Evolutionary conservation across 2,113 vertebrate genomes (phyloP).

Genomic region (Cephalopholis sonnerati): DNA sequence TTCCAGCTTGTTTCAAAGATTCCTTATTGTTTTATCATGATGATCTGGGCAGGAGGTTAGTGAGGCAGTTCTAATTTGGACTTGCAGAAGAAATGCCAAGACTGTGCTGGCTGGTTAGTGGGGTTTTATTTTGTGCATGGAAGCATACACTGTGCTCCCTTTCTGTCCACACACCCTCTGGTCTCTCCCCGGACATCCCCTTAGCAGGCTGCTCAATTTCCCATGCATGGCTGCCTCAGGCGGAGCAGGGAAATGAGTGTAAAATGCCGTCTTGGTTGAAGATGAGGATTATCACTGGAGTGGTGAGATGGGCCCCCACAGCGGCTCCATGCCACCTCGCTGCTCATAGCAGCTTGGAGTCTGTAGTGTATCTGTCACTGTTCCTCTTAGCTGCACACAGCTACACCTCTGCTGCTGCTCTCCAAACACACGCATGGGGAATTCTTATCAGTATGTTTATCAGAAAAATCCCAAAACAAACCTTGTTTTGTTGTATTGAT

Average conservation of each 20-base stretch:
- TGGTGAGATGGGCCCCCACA: constrained; percentile 41
- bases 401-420: background rate
- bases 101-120: constrained; percentile 10
- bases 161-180: constrained; percentile 51
- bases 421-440: background rate
- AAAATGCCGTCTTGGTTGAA: constrained; percentile 65
- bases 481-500: background rate
- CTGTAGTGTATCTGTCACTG: constrained; percentile 27
- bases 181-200: constrained; percentile 50
- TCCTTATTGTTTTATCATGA: constrained; percentile 17
- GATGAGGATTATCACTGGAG: constrained; percentile 60
- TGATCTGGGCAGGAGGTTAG: constrained; percentile 29
- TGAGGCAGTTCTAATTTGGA: constrained; percentile 30
- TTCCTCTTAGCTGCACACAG: constrained; percentile 11
- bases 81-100: constrained; percentile 18
- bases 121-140: constrained; percentile 40
- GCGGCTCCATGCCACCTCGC: constrained; percentile 50
- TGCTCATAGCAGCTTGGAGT: constrained; percentile 36
- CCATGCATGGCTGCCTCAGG: constrained; percentile 65
- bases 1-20: constrained; percentile 8
- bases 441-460: background rate
- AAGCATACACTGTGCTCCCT: constrained; percentile 29
- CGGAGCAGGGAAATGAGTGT: constrained; percentile 61
- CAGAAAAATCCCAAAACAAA: background rate
- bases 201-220: constrained; percentile 58